Conservation (phyloP, 2,113 vertebrate species). For the Syrmaticus mikado region DNA sequence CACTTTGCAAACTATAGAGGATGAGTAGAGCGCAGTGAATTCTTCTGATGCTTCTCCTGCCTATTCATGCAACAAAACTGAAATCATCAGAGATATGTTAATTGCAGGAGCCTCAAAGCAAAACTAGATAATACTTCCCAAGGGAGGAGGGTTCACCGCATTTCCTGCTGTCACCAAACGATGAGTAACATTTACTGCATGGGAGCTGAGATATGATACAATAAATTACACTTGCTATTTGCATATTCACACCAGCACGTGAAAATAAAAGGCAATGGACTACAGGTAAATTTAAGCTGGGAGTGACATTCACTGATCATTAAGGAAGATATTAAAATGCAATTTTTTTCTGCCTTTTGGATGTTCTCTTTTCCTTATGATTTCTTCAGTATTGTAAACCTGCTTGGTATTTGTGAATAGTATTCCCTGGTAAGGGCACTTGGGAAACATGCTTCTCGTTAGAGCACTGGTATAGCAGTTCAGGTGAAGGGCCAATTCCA, state of each 20-base stretch:
- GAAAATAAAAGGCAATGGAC: not conserved
- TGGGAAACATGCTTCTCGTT: not conserved
- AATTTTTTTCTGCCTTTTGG: not conserved
- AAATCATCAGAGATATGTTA: constrained; percentile 20
- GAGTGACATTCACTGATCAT: not conserved
- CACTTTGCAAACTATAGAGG: not conserved
- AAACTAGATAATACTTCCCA: constrained; percentile 3
- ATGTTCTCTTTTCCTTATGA: not conserved
- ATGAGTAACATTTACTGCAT: not conserved
- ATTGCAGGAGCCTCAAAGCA: not conserved
- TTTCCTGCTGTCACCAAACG: not conserved
- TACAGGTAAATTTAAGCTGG: not conserved
- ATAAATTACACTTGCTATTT: not conserved
- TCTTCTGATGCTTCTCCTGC: not conserved
- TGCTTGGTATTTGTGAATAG: not conserved
- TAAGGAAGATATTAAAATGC: not conserved
- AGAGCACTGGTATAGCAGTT: not conserved
- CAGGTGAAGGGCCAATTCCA: not conserved
- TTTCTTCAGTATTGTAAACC: not conserved
- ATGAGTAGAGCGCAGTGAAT: not conserved
- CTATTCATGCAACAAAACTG: not conserved
- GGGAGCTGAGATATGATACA: not conserved
- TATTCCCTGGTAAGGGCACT: not conserved
- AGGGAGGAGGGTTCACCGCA: not conserved
- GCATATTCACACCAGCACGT: not conserved